Percentiles rank a stretch among this genome's conserved stretches.
phyloP scores from a whole-genome alignment of 2,888 invertebrate genomes.

The Scrobipalpa atriplicella region DNA sequence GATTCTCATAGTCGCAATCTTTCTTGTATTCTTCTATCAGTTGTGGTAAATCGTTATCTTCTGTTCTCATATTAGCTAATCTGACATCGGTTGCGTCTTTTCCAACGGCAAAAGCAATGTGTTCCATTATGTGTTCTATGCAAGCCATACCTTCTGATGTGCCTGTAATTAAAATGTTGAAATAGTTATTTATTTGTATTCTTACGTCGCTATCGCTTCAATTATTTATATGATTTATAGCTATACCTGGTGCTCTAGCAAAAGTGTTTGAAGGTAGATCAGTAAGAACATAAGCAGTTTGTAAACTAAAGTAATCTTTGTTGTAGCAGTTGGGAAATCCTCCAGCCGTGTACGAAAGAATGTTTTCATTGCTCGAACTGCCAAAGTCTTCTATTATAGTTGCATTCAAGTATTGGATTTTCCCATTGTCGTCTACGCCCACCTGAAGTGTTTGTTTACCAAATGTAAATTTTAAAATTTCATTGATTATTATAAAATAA shows the following conservation, averaged over 20 bases:
- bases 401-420: slow-evolving; percentile 84
- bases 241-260: slow-evolving; percentile 85
- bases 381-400: slow-evolving; percentile 77
- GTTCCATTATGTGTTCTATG: slow-evolving; percentile 87
- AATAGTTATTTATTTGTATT: not conserved
- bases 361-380: slow-evolving; percentile 74
- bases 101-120: slow-evolving; percentile 81
- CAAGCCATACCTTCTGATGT: slow-evolving; percentile 83
- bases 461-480: not conserved
- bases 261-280: slow-evolving; percentile 87
- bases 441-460: slow-evolving; percentile 58
- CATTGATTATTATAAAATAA: not conserved
- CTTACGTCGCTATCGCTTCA: not conserved
- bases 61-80: slow-evolving; percentile 77
- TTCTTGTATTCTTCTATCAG: slow-evolving; percentile 81
- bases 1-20: slow-evolving; percentile 79
- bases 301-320: slow-evolving; percentile 75
- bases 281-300: slow-evolving; percentile 76
- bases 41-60: slow-evolving; percentile 69
- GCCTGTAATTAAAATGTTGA: slow-evolving; percentile 50
- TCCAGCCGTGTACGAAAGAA: slow-evolving; percentile 51
- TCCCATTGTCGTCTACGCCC: slow-evolving; percentile 84
- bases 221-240: not conserved
- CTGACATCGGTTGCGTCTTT: slow-evolving; percentile 84
- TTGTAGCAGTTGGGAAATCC: slow-evolving; percentile 83